Evolutionary conservation across 2,113 vertebrate genomes (phyloP).

Genomic region (Engraulis encrasicolus): DNA sequence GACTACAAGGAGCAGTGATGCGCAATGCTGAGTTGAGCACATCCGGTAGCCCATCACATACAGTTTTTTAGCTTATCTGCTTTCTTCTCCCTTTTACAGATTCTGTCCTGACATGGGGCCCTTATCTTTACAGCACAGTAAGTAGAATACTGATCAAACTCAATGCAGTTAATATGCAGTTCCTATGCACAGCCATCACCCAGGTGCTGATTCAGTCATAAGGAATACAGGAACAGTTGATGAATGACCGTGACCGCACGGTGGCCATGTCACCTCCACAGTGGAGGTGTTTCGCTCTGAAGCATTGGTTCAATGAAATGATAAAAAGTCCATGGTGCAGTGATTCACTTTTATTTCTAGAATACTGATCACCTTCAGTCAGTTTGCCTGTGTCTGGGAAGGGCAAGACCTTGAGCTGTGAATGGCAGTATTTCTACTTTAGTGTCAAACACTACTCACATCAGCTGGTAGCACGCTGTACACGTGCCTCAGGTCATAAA

Average conservation of each 20-base stretch:
- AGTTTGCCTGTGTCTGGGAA: background rate
- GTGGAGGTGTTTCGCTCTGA: too few species aligned
- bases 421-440: too few species aligned
- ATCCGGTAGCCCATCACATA: background rate
- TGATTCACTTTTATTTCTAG: too few species aligned
- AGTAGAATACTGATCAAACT: conserved; percentile 65
- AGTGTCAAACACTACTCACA: background rate
- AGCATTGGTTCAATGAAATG: too few species aligned
- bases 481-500: background rate
- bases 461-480: background rate
- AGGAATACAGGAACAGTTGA: too few species aligned
- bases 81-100: conserved; percentile 74
- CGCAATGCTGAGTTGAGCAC: background rate
- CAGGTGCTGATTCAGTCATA: too few species aligned
- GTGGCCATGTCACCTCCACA: too few species aligned
- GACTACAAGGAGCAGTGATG: background rate
- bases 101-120: conserved; percentile 94
- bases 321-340: too few species aligned
- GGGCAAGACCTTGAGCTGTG: too few species aligned
- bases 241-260: too few species aligned
- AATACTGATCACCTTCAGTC: background rate
- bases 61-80: background rate
- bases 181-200: too few species aligned
- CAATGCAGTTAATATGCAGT: too few species aligned
- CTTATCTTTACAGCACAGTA: conserved; percentile 92